Conservation (phyloP, 2,797 vertebrate genomes). For the Linurgus olivaceus region DNA sequence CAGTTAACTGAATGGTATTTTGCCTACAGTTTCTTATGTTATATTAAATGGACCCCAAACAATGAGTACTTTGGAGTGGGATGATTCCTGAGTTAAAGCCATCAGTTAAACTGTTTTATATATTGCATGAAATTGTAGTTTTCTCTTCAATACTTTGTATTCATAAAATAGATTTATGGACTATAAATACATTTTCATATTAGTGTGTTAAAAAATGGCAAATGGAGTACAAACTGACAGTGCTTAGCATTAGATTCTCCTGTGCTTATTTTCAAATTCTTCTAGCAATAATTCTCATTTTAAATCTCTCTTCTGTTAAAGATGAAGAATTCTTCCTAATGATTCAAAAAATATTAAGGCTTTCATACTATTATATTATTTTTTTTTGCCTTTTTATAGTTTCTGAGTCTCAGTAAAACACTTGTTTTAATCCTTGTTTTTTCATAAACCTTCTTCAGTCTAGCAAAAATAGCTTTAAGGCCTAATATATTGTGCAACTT, state of each 20-base stretch:
- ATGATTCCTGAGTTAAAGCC: background rate
- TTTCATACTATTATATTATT: background rate
- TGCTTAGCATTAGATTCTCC: background rate
- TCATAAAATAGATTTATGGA: background rate
- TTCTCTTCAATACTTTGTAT: background rate
- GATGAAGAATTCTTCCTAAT: background rate
- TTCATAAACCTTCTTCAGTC: background rate
- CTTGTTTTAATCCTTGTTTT: background rate
- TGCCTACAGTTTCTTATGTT: background rate
- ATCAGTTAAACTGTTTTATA: background rate
- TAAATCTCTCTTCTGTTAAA: background rate
- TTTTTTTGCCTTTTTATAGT: background rate
- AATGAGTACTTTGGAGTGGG: background rate
- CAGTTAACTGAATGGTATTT: background rate
- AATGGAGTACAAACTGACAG: background rate
- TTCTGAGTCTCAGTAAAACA: background rate
- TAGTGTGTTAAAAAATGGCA: background rate
- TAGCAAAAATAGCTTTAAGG: background rate
- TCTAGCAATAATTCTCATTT: background rate
- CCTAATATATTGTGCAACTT: background rate
- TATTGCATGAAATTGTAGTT: background rate
- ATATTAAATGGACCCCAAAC: background rate
- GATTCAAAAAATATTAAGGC: background rate
- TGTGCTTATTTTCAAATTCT: constrained; percentile 28
- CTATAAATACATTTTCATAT: background rate